These are phyloP conservation scores for Cecidostiba fungosa DNA, from an alignment of 2,888 invertebrate genomes.

Conservation along the genomic window DNA sequence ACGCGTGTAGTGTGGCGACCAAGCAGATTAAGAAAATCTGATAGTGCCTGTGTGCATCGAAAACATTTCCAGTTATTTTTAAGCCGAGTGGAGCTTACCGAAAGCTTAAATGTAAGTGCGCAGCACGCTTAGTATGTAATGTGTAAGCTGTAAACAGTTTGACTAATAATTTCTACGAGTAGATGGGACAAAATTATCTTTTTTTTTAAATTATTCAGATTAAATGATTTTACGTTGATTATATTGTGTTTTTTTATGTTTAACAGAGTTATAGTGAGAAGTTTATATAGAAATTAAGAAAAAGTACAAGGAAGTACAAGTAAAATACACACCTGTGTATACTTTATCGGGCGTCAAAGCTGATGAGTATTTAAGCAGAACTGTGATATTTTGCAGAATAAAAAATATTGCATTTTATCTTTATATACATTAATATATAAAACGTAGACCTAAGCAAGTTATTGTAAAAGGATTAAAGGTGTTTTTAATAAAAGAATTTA, in stretches of 20 bases:
- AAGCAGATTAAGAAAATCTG: neutral
- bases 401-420: slow-evolving; percentile 59
- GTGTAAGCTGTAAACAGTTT: neutral
- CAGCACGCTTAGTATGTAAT: neutral
- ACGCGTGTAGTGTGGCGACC: neutral
- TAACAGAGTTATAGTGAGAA: slow-evolving; percentile 29
- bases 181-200: neutral
- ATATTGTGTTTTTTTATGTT: slow-evolving; percentile 45
- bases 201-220: slow-evolving; percentile 35
- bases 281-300: slow-evolving; percentile 39
- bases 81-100: neutral
- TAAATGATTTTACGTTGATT: neutral
- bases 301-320: slow-evolving; percentile 52
- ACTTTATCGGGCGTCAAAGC: slow-evolving; percentile 50
- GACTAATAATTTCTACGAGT: neutral
- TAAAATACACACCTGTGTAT: slow-evolving; percentile 58
- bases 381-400: slow-evolving; percentile 64
- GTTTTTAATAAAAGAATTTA: slow-evolving; percentile 58
- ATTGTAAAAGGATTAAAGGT: slow-evolving; percentile 35
- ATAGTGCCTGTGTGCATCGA: slow-evolving; percentile 12
- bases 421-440: slow-evolving; percentile 43
- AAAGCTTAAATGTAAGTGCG: neutral
- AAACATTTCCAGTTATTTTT: neutral
- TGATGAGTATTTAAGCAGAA: slow-evolving; percentile 59
- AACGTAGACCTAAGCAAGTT: slow-evolving; percentile 40